Evolutionary conservation across 2,797 vertebrate genomes (phyloP).

Genomic region (Clarias fuscus): DNA sequence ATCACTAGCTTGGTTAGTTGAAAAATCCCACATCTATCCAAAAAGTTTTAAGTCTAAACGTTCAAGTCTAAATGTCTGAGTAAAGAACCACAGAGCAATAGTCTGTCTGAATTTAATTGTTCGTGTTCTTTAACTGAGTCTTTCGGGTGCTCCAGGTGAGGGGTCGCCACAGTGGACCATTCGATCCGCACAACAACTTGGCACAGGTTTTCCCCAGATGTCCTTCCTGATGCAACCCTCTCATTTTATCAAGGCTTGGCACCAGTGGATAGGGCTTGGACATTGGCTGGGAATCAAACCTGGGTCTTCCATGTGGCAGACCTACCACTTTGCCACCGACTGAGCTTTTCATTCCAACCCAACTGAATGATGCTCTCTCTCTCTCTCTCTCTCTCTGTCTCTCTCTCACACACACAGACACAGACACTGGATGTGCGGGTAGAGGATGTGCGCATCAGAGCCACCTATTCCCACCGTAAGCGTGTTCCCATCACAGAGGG

Average conservation of each 20-base stretch:
- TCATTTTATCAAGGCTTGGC: no score
- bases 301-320: no score
- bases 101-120: not conserved
- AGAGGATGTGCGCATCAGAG: conserved; percentile 88
- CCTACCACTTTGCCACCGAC: no score
- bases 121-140: not conserved
- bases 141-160: no score
- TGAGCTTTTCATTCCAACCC: not conserved
- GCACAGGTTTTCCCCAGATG: no score
- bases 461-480: conserved; percentile 83
- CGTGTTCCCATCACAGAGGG: conserved; percentile 88
- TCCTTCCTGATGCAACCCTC: no score
- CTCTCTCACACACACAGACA: not conserved
- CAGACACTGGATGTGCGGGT: conserved; percentile 87
- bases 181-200: no score
- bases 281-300: no score
- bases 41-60: not conserved
- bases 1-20: not conserved
- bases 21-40: not conserved
- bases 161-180: no score
- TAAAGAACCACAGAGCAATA: not conserved
- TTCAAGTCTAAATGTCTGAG: not conserved
- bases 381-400: not conserved
- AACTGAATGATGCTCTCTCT: not conserved
- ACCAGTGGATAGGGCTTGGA: no score